phyloP scores from a whole-genome alignment of 2,888 invertebrate species.

The Chironomus tentans region DNA sequence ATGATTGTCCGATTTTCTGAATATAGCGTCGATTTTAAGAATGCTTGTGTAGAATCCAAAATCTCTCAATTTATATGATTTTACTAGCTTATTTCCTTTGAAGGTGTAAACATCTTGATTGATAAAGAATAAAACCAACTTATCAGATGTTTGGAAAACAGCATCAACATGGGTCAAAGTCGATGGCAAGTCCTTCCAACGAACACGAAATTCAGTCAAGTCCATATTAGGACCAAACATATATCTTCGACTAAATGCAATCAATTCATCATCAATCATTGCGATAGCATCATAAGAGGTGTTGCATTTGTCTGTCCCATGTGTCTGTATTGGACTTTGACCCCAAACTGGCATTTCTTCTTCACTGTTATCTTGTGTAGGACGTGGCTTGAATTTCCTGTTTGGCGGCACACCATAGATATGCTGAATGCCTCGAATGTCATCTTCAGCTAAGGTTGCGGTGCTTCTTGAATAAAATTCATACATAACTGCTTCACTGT shows the following conservation, averaged over 20 bases:
- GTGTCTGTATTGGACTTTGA: too few species aligned
- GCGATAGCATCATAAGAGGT: constrained; percentile 78
- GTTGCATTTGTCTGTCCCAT: constrained; percentile 52
- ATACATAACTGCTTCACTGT: background rate
- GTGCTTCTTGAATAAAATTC: background rate
- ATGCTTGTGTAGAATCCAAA: background rate
- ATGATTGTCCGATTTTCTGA: background rate
- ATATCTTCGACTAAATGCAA: constrained; percentile 66
- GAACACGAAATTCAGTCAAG: constrained; percentile 50
- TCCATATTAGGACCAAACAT: constrained; percentile 81
- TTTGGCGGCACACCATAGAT: constrained; percentile 16
- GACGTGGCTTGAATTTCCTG: too few species aligned
- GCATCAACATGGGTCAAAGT: constrained; percentile 54
- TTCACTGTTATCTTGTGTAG: too few species aligned
- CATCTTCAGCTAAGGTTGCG: background rate
- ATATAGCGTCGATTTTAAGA: background rate
- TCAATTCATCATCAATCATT: constrained; percentile 72
- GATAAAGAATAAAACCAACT: constrained; percentile 84
- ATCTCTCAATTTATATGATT: background rate
- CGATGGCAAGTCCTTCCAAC: constrained; percentile 25
- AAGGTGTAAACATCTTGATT: constrained; percentile 40
- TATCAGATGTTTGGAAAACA: constrained; percentile 79
- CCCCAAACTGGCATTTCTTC: too few species aligned
- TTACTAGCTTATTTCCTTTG: background rate
- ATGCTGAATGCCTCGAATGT: constrained; percentile 11